Percentiles rank a stretch among this genome's conserved stretches.
Conservation (phyloP, 2,888 invertebrate species). For the Melolontha melolontha region DNA sequence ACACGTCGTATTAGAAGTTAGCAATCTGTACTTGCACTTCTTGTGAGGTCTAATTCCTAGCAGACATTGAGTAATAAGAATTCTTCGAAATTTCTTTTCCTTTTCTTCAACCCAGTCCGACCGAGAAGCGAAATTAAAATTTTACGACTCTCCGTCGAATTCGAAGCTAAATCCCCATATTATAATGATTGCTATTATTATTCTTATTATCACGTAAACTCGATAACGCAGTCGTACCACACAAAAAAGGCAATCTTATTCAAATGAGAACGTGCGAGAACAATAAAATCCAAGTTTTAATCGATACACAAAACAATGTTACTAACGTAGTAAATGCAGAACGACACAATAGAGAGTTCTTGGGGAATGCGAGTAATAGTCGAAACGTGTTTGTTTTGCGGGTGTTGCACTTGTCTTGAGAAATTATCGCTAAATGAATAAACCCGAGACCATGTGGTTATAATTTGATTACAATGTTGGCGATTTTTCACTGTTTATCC, state of each 20-base stretch:
- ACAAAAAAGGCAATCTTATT: conserved; percentile 36
- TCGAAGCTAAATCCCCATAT: no score
- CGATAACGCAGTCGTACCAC: background rate
- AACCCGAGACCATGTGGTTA: conserved; percentile 20
- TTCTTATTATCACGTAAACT: no score
- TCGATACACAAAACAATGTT: conserved; percentile 14
- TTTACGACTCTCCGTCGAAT: no score
- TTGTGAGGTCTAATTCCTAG: conserved; percentile 35
- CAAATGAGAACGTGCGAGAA: conserved; percentile 51
- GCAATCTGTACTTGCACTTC: background rate
- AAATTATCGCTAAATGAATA: no score
- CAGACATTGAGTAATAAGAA: no score
- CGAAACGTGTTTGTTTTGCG: conserved; percentile 51
- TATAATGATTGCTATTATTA: no score
- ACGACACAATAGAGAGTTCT: background rate
- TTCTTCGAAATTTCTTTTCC: no score
- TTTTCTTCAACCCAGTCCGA: no score
- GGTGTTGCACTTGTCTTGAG: conserved; percentile 1
- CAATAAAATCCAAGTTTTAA: conserved; percentile 46
- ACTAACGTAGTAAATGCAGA: conserved; percentile 10
- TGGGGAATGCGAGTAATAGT: conserved; percentile 46
- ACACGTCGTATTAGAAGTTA: no score
- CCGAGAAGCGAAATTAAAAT: no score
- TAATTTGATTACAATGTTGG: conserved; percentile 55
- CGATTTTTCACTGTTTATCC: conserved; percentile 56